phyloP scores from a whole-genome alignment of 1,140 invertebrate species.

The Zophobas atratus region DNA sequence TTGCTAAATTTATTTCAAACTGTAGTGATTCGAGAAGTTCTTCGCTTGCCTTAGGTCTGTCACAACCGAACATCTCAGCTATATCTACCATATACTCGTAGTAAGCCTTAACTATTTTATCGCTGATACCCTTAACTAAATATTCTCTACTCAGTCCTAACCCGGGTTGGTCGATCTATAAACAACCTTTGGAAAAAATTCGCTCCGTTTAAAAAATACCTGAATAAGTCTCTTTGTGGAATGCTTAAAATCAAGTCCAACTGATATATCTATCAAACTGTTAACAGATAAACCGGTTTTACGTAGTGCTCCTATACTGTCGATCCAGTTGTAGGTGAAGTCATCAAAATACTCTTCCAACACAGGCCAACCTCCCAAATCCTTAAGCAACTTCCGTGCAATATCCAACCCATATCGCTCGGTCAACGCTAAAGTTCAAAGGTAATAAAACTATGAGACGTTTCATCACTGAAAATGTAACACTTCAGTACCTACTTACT shows the following conservation, averaged over 20 bases:
- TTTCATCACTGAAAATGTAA: not conserved
- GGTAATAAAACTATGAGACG: slow-evolving; percentile 30
- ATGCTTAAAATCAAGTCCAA: slow-evolving; percentile 89
- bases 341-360: slow-evolving; percentile 77
- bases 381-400: slow-evolving; percentile 66
- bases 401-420: slow-evolving; percentile 67
- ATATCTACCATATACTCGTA: slow-evolving; percentile 87
- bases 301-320: slow-evolving; percentile 83
- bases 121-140: slow-evolving; percentile 83
- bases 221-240: slow-evolving; percentile 85
- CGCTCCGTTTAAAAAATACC: slow-evolving; percentile 73
- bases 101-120: slow-evolving; percentile 82
- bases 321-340: slow-evolving; percentile 76
- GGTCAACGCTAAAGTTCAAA: slow-evolving; percentile 53
- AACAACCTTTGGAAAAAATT: not conserved
- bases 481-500: slow-evolving; percentile 3
- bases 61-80: slow-evolving; percentile 86
- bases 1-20: slow-evolving; percentile 92
- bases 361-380: slow-evolving; percentile 75
- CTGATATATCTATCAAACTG: slow-evolving; percentile 89
- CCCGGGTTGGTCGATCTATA: slow-evolving; percentile 89
- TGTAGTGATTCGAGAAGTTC: slow-evolving; percentile 87
- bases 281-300: slow-evolving; percentile 85
- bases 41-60: slow-evolving; percentile 74
- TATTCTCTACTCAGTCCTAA: slow-evolving; percentile 90